These are phyloP conservation scores for Eumeta japonica DNA, from an alignment of 1,140 invertebrate genomes.

Conservation along the genomic window DNA sequence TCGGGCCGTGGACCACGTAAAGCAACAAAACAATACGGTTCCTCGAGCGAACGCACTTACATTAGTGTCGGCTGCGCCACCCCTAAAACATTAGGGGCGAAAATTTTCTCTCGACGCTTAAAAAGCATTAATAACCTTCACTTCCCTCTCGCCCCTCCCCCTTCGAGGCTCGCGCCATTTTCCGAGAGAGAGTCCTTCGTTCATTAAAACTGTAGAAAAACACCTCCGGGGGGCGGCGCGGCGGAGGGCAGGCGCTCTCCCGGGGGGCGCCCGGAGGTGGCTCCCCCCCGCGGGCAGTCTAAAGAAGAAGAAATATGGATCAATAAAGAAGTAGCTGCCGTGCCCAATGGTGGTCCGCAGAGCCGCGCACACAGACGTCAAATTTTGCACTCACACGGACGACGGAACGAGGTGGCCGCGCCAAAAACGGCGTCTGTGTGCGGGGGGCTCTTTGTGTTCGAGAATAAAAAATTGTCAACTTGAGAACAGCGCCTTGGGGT, in stretches of 20 bases:
- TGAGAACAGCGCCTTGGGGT: too few relatives aligned
- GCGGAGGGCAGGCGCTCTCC: constrained; percentile 7
- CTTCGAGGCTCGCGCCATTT: constrained; percentile 31
- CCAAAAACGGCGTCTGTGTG: constrained; percentile 17
- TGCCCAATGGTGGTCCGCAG: constrained; percentile 51
- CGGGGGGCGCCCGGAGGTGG: constrained; percentile 6
- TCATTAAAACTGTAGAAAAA: constrained; percentile 57
- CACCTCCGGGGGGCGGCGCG: constrained; percentile 24
- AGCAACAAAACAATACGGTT: too few relatives aligned
- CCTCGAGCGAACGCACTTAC: background rate
- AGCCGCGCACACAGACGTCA: constrained; percentile 37
- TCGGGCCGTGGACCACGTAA: too few relatives aligned
- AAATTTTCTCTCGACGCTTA: constrained; percentile 40
- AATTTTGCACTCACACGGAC: constrained; percentile 17
- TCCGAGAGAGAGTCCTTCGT: constrained; percentile 28
- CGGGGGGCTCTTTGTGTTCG: too few relatives aligned
- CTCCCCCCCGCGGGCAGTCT: constrained; percentile 35
- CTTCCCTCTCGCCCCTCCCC: constrained; percentile 27
- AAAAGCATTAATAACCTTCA: constrained; percentile 51
- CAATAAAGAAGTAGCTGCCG: constrained; percentile 55
- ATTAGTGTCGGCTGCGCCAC: constrained; percentile 1
- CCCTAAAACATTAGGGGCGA: constrained; percentile 26
- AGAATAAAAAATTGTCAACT: background rate
- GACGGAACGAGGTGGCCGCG: background rate
- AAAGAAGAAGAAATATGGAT: constrained; percentile 59